Conservation (phyloP, 2,888 invertebrate species). For the Drosophila emarginata region DNA sequence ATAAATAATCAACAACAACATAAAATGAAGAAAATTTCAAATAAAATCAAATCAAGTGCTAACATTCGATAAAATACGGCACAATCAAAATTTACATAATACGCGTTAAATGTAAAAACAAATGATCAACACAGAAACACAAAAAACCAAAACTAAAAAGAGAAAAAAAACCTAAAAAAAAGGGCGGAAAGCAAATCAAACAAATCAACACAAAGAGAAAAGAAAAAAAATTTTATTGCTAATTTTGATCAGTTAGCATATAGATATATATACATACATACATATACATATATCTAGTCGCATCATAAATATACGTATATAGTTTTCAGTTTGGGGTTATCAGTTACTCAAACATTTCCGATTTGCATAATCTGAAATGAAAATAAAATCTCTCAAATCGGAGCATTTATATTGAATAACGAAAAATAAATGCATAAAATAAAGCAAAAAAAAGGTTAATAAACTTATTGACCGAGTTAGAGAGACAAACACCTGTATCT, state of each 20-base stretch:
- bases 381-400: conserved; percentile 34
- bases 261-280: conserved; percentile 16
- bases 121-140: neutral
- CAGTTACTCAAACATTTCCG: conserved; percentile 10
- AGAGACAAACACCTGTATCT: conserved; percentile 24
- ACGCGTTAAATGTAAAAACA: conserved; percentile 1
- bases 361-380: conserved; percentile 54
- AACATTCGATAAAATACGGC: neutral
- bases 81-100: conserved; percentile 5
- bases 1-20: neutral
- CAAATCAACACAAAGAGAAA: neutral
- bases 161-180: neutral
- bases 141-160: too few species aligned
- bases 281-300: conserved; percentile 18
- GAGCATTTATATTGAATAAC: conserved; percentile 47
- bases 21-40: neutral
- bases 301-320: too few species aligned
- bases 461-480: conserved; percentile 74
- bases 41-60: neutral
- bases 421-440: conserved; percentile 42
- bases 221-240: conserved; percentile 38
- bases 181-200: conserved; percentile 4
- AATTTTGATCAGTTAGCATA: conserved; percentile 49
- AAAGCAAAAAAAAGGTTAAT: conserved; percentile 55
- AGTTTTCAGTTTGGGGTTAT: too few species aligned